Evolutionary conservation across 2,113 vertebrate genomes (phyloP).

Genomic region (Paralichthys olivaceus): DNA sequence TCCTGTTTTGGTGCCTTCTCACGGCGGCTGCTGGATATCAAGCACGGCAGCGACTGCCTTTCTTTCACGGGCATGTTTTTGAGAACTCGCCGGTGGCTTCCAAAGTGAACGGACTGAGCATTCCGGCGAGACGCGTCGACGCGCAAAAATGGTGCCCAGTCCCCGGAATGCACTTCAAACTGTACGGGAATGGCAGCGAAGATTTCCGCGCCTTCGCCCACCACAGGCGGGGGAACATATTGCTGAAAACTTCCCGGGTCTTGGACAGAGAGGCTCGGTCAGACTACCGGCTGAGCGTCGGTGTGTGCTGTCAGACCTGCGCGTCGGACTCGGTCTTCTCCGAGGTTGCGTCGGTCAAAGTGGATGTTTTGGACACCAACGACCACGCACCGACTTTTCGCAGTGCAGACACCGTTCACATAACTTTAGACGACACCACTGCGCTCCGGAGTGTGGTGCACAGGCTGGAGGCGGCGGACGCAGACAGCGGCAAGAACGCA

Average conservation of each 20-base stretch:
- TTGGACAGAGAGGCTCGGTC: constrained; percentile 86
- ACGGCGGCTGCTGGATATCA: constrained; percentile 71
- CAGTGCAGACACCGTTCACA: constrained; percentile 62
- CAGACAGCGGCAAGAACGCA: constrained; percentile 87
- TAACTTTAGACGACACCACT: constrained; percentile 87
- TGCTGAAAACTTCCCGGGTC: constrained; percentile 83
- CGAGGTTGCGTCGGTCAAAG: constrained; percentile 82
- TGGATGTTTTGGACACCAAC: constrained; percentile 89
- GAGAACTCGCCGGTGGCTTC: constrained; percentile 89
- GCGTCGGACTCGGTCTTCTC: constrained; percentile 53
- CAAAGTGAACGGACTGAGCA: constrained; percentile 86
- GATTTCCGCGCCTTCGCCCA: constrained; percentile 86
- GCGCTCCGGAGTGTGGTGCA: constrained; percentile 84
- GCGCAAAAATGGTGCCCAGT: constrained; percentile 85
- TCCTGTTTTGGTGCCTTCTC: constrained; percentile 75
- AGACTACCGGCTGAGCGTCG: constrained; percentile 83
- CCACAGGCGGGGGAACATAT: constrained; percentile 84
- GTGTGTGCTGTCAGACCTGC: constrained; percentile 83
- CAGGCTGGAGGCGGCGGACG: constrained; percentile 81
- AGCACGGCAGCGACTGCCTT: constrained; percentile 72
- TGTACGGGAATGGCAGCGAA: constrained; percentile 84
- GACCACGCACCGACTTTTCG: constrained; percentile 87
- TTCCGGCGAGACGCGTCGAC: constrained; percentile 85
- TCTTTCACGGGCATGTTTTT: constrained; percentile 86
- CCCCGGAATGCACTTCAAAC: constrained; percentile 82